Conservation (phyloP, 1,140 invertebrate species). For the Papilio aristodemus region DNA sequence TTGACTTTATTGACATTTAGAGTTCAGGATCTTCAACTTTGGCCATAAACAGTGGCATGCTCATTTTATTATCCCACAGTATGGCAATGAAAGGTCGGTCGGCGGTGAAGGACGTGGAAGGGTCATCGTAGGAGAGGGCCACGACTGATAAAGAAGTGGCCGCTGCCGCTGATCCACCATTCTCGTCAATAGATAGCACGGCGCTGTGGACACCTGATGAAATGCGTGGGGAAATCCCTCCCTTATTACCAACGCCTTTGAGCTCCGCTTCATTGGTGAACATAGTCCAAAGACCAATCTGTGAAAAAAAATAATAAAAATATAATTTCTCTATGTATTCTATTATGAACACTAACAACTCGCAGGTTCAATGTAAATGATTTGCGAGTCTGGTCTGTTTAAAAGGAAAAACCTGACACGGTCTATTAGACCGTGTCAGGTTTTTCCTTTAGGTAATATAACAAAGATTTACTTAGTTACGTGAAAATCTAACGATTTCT, state of each 20-base stretch:
- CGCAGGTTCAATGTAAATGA: too few relatives aligned
- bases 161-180: constrained; percentile 86
- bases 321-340: background rate
- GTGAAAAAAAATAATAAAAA: constrained; percentile 46
- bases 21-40: constrained; percentile 66
- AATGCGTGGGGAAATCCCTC: constrained; percentile 71
- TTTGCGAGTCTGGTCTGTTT: too few relatives aligned
- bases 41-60: constrained; percentile 71
- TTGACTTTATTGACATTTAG: constrained; percentile 30
- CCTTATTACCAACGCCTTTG: constrained; percentile 57
- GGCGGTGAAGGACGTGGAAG: constrained; percentile 75
- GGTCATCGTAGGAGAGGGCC: constrained; percentile 81
- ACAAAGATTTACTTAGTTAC: too few relatives aligned
- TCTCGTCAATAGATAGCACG: constrained; percentile 86
- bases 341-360: too few relatives aligned
- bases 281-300: constrained; percentile 84
- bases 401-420: too few relatives aligned
- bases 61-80: constrained; percentile 64
- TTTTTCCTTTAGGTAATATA: too few relatives aligned
- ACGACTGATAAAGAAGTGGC: constrained; percentile 82
- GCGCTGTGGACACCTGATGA: constrained; percentile 85
- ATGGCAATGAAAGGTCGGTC: constrained; percentile 85
- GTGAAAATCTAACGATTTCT: too few relatives aligned
- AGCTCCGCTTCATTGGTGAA: constrained; percentile 83
- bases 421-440: too few relatives aligned